phyloP scores from a whole-genome alignment of 2,113 vertebrate species.

The Odobenus rosmarus region DNA sequence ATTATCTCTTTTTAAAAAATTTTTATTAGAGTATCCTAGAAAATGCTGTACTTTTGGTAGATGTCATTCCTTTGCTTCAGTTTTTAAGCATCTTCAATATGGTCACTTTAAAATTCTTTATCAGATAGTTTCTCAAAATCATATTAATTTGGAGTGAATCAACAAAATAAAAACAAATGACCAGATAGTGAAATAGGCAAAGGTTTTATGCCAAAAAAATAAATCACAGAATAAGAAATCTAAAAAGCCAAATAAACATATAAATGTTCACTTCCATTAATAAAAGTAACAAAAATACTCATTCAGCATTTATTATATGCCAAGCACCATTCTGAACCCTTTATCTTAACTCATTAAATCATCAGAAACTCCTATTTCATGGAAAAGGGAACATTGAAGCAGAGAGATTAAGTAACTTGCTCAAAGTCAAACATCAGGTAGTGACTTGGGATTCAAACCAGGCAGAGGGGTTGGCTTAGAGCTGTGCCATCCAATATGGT shows the following conservation, averaged over 20 bases:
- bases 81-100: neutral
- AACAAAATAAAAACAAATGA: neutral
- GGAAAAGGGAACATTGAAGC: neutral
- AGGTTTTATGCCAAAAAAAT: neutral
- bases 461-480: neutral
- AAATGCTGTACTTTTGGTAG: neutral
- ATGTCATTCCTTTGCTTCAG: neutral
- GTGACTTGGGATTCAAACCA: neutral
- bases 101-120: neutral
- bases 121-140: neutral
- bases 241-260: neutral
- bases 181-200: neutral
- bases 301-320: neutral
- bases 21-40: neutral
- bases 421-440: neutral
- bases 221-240: constrained; percentile 25
- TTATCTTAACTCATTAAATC: neutral
- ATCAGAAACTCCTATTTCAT: neutral
- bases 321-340: neutral
- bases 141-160: neutral
- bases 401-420: neutral
- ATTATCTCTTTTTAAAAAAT: neutral
- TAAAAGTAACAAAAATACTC: neutral
- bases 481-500: neutral
- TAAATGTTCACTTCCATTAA: neutral